Conservation (phyloP, 2,888 invertebrate genomes). For the Hypolimnas misippus region DNA sequence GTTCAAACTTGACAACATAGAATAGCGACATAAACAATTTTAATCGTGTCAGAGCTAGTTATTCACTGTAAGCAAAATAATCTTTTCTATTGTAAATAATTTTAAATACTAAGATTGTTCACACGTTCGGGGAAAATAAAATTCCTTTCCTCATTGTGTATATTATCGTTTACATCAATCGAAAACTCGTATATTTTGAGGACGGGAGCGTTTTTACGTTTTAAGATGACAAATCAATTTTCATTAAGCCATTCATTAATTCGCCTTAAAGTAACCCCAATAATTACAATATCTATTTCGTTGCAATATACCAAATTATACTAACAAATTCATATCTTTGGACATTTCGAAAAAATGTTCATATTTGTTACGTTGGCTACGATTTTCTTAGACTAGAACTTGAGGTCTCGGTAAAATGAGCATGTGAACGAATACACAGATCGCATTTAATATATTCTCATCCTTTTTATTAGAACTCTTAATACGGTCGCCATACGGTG, state of each 20-base stretch:
- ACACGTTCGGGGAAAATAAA: no score
- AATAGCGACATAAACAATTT: background rate
- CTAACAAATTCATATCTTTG: slow-evolving; percentile 22
- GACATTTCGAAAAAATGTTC: slow-evolving; percentile 12
- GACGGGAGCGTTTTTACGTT: slow-evolving; percentile 68
- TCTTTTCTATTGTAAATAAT: background rate
- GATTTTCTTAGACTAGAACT: slow-evolving; percentile 21
- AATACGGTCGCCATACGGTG: slow-evolving; percentile 92
- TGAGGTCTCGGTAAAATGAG: slow-evolving; percentile 8
- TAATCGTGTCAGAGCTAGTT: background rate
- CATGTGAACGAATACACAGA: background rate
- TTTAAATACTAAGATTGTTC: background rate
- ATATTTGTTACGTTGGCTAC: slow-evolving; percentile 3
- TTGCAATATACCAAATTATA: slow-evolving; percentile 55
- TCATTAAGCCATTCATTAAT: slow-evolving; percentile 39
- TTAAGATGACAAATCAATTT: slow-evolving; percentile 27
- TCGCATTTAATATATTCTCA: slow-evolving; percentile 1
- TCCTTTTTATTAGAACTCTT: slow-evolving; percentile 50
- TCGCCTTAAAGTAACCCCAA: slow-evolving; percentile 38
- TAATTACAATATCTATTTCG: slow-evolving; percentile 66
- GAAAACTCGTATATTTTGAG: slow-evolving; percentile 69
- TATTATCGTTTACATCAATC: slow-evolving; percentile 14
- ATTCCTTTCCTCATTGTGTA: slow-evolving; percentile 5
- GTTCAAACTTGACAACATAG: slow-evolving; percentile 16
- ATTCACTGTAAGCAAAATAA: background rate